Base-by-base conservation (phyloP, 2,113 vertebrate genomes). In the Alligator mississippiensis region DNA sequence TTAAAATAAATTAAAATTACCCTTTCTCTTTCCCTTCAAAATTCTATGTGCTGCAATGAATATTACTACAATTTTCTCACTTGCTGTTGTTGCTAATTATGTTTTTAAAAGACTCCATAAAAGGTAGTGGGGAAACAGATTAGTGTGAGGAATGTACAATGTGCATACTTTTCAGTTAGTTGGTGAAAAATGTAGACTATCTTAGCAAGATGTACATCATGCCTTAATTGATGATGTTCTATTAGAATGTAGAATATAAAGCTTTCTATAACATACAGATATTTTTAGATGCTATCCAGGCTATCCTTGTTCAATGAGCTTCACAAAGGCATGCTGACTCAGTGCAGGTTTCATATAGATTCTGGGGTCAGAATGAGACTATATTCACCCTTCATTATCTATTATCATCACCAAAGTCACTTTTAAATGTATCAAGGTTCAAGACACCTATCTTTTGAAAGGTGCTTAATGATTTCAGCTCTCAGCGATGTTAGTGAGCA, bases 1-100 rank as follows among this genome's bases (percentile, higher is more conserved):
- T 93, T 94, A 95, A 88, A 94, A 93, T 88, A 90, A 94, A 88
- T 94, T 95, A 79, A 97, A 97, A 95, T 94, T 93, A 96, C 79
- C 76, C 60, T 95, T 94, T 95, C 92, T 95, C 30, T 83, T 96
- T 95, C 85, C 72, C 87, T 88, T 97, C 90, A 89, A 88, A 96
- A 89, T 96, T 95, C 96, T 96, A 97, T 97, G 96, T 97, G 97
- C 93, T 90, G 76, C 88, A 96, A 96, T 97, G 96, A 97, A 96
- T 97, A 97, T 96, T 96, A 96, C 95, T 94, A 95, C 0, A 5
- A 84, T 95, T 95, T 84, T 93, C 88, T 89, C 90, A 83, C 85
- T 95, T 93, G 87, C 92, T 89, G 85, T 92, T 95, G 93, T 87
- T 93, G 83, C 84, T 93, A 61, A 92, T 84, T 92, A 30, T 92